A percentile compares a stretch with the other conserved stretches of the same genome.
phyloP scores from a whole-genome alignment of 2,113 vertebrate genomes.

The Lycocorax pyrrhopterus region DNA sequence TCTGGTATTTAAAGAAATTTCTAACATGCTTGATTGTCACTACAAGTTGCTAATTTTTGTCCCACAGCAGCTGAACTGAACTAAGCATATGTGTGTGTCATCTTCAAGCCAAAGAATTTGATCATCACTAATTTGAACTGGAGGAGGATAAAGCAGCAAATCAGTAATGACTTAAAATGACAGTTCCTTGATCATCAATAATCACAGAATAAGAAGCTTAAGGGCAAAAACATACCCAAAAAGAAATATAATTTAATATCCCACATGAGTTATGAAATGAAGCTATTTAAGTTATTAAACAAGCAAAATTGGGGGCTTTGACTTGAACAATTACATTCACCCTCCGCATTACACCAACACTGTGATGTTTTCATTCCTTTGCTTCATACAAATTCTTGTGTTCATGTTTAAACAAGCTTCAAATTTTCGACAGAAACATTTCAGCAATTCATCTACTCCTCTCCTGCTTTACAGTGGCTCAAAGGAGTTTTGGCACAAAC shows the following conservation, averaged over 20 bases:
- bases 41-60: not conserved
- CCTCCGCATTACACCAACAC: not conserved
- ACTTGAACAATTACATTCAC: not conserved
- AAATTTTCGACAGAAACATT: not conserved
- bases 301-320: not conserved
- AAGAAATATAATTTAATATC: not conserved
- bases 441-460: not conserved
- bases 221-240: not conserved
- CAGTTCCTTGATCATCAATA: not conserved
- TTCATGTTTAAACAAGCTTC: accelerated
- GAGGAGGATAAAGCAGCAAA: not conserved
- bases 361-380: not conserved
- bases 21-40: not conserved
- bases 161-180: not conserved
- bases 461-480: not conserved
- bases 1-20: not conserved
- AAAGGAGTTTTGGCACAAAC: not conserved
- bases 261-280: not conserved
- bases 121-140: not conserved
- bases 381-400: not conserved
- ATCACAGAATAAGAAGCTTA: not conserved
- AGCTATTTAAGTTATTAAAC: not conserved
- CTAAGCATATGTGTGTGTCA: not conserved
- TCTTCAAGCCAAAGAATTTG: not conserved
- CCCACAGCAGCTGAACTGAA: not conserved